Percentiles rank a stretch among this genome's conserved stretches.
phyloP scores from a whole-genome alignment of 2,113 vertebrate genomes.

The Toxostoma redivivum region DNA sequence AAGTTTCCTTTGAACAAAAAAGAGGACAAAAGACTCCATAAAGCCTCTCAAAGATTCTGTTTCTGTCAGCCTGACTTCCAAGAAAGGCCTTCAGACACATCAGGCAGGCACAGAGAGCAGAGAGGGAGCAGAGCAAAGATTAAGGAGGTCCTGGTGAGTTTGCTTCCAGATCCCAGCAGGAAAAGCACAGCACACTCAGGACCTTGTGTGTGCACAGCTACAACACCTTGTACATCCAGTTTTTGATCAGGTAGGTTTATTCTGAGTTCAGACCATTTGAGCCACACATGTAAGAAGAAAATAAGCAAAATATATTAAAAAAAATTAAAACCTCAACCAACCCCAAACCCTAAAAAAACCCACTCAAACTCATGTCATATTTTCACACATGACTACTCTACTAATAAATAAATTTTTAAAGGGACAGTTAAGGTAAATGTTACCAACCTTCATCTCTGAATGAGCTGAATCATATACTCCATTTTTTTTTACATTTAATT shows the following conservation, averaged over 20 bases:
- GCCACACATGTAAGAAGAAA: not conserved
- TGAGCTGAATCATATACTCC: not conserved
- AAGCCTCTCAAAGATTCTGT: not conserved
- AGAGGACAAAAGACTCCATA: not conserved
- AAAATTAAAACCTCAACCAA: too few species aligned
- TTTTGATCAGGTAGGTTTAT: not conserved
- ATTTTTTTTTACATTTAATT: not conserved
- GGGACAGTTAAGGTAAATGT: not conserved
- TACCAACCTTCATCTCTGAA: not conserved
- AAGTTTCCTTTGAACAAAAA: not conserved
- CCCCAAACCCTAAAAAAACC: not conserved
- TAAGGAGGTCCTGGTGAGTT: not conserved
- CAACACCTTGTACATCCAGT: not conserved
- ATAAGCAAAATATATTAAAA: not conserved
- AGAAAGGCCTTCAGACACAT: not conserved
- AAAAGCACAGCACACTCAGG: not conserved
- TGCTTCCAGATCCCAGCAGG: not conserved
- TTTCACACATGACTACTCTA: not conserved
- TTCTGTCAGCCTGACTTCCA: not conserved
- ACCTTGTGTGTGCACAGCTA: not conserved
- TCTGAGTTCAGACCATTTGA: not conserved
- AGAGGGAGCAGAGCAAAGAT: not conserved
- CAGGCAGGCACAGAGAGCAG: not conserved
- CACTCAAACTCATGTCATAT: not conserved
- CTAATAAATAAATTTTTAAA: not conserved